Evolutionary conservation across 1,140 invertebrate species (phyloP), one percentile per base, ranked within the genome.

Genomic region (Agraylea sexmaculata): DNA sequence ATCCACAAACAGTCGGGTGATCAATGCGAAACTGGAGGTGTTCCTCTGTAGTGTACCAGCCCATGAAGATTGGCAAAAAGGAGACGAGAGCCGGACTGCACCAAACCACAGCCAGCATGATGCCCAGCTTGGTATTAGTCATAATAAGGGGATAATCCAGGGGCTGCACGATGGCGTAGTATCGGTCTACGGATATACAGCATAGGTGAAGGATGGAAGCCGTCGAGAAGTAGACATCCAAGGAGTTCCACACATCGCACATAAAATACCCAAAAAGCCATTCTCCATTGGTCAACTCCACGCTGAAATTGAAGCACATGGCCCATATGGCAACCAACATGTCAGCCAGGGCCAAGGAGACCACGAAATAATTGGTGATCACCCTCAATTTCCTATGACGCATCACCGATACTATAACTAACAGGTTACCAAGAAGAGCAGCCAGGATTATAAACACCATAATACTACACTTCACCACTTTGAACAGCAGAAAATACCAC

Each of bases 311-410:
- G 62, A 94, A 94, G 32, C 87, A 88, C 90, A 90, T 89, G 1
- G 85, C 87, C 67, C 87, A 81, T 12, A 91, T 75, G 1, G 87
- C 88, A 0, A 93, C 88, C n/a, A 92, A 62, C 75, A 89, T 84
- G 55, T 93, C 89, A 1, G 89, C 88, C 21, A 88, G 68, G 0
- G 89, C 83, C 31, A 95, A 60, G 0, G 88, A 93, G 4, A 94
- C 89, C 19, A 94, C 87, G 62, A 95, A 94, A 57, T 88, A 92
- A 62, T 94, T 95, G n/a, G 90, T 94, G 40, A 91, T 88, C 8
- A 88, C 83, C 1, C 76, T 59, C 16, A 94, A 65, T 54, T 88
- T 87, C 33, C 82, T 70, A 57, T 88, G 85, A 17, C 80, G 70
- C 77, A 89, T 87, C 33, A 90, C 87, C 17, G 82, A 85, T 10